These are phyloP conservation scores for Piaya cayana DNA, from an alignment of 2,113 vertebrate genomes.

Conservation along the genomic window DNA sequence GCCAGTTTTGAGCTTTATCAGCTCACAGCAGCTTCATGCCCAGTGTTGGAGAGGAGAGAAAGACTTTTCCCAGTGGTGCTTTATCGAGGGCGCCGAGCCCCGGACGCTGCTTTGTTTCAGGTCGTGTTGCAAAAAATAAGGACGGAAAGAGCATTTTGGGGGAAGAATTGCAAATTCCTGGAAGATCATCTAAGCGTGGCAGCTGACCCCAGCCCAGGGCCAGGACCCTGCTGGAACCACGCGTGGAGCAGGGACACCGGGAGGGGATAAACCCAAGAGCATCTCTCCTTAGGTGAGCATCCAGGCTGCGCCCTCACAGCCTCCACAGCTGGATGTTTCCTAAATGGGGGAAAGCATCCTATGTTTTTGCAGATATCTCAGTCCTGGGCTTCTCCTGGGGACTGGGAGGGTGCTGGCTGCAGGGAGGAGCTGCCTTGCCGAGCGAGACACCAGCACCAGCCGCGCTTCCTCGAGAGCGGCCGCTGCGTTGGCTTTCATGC, in stretches of 20 bases:
- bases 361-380: background rate
- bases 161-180: slow-evolving; percentile 18
- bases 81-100: background rate
- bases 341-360: fast-evolving
- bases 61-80: background rate
- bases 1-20: background rate
- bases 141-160: background rate
- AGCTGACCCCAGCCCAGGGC: background rate
- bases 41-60: background rate
- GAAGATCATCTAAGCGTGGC: background rate
- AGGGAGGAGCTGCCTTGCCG: background rate
- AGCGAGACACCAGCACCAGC: background rate
- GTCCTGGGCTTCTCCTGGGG: background rate
- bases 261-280: background rate
- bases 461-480: background rate
- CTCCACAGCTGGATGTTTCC: background rate
- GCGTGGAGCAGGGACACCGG: background rate
- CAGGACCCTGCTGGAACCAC: background rate
- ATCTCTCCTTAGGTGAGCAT: background rate
- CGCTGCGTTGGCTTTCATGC: background rate
- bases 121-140: background rate
- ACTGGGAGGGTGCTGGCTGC: background rate
- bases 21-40: background rate
- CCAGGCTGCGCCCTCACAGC: background rate
- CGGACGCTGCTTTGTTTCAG: slow-evolving; percentile 13